Conservation (phyloP, 2,113 vertebrate genomes). For the Scalopus aquaticus region DNA sequence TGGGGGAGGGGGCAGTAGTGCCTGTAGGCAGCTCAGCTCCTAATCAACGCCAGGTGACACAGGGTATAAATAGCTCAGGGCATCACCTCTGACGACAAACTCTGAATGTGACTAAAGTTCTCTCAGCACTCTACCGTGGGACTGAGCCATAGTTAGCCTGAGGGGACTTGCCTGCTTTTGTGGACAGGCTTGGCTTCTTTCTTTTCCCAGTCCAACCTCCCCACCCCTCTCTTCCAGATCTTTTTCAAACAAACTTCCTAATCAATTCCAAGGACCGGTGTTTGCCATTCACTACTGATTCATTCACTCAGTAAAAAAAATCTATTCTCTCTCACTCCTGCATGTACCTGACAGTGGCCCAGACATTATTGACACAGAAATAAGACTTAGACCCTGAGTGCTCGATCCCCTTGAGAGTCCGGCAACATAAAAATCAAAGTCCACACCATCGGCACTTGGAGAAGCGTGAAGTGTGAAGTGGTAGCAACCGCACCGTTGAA, state of each 20-base stretch:
- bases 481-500: background rate
- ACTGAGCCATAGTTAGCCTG: background rate
- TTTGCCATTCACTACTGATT: constrained; percentile 4
- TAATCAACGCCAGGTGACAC: background rate
- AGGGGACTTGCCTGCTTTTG: background rate
- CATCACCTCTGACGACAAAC: background rate
- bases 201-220: background rate
- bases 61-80: background rate
- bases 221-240: background rate
- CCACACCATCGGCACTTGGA: background rate
- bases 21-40: background rate
- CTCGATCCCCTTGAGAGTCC: background rate
- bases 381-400: background rate
- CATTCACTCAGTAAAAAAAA: constrained; percentile 25
- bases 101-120: background rate
- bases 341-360: background rate
- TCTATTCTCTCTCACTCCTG: background rate
- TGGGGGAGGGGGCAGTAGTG: too few relatives aligned
- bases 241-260: background rate
- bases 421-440: background rate
- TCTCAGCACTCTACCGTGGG: background rate
- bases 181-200: background rate
- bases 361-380: background rate
- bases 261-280: background rate
- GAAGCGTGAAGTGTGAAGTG: background rate